phyloP scores from a whole-genome alignment of 2,113 vertebrate genomes.

The Atrichornis clamosus region DNA sequence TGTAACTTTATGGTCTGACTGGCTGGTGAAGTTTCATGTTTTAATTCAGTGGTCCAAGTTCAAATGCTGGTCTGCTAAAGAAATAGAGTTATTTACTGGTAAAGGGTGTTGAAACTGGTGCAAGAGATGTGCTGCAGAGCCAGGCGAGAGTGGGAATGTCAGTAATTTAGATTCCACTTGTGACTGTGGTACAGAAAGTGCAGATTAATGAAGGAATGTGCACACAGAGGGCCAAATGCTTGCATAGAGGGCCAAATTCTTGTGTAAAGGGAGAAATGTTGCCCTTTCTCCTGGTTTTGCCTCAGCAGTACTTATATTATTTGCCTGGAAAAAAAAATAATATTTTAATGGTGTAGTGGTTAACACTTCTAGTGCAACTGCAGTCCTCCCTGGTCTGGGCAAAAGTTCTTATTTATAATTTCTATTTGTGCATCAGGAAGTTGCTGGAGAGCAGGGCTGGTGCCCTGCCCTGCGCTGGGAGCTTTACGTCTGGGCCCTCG shows the following conservation, averaged over 20 bases:
- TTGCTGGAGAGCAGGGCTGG: background rate
- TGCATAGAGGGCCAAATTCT: background rate
- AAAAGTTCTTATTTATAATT: background rate
- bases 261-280: background rate
- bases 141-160: background rate
- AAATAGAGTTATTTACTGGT: background rate
- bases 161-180: constrained; percentile 13
- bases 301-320: background rate
- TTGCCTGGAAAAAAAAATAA: constrained; percentile 4
- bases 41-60: background rate
- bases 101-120: background rate
- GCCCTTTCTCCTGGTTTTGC: constrained; percentile 4
- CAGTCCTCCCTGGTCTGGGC: background rate
- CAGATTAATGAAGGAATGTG: constrained; percentile 17
- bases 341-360: background rate
- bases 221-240: background rate
- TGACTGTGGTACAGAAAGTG: constrained; percentile 3
- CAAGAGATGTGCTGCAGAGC: background rate
- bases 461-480: background rate
- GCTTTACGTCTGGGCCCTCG: background rate
- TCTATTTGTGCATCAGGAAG: background rate
- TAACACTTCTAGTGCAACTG: background rate
- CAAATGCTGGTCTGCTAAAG: background rate
- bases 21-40: background rate
- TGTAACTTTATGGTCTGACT: background rate